Evolutionary conservation across 2,797 vertebrate genomes (phyloP).

Genomic region (Otolemur crassicaudatus): DNA sequence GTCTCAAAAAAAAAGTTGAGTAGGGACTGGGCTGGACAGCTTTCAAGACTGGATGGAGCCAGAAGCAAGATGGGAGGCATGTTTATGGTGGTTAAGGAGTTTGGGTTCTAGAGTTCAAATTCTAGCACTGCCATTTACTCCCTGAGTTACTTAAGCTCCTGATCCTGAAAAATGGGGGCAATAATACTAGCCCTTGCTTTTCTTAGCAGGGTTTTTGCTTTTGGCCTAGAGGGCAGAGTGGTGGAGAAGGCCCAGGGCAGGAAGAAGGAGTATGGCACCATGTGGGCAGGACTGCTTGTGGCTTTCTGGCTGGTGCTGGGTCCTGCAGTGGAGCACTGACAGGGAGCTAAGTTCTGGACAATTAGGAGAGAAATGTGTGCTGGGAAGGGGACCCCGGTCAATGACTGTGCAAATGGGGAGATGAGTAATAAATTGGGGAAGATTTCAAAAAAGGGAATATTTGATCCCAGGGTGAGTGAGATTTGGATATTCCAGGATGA

Average conservation of each 20-base stretch:
- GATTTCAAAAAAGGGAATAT: not conserved
- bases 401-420: rapidly evolving
- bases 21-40: not conserved
- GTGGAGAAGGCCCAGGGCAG: not conserved
- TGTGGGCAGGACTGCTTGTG: rapidly evolving
- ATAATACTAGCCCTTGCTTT: not conserved
- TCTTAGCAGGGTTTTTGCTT: not conserved
- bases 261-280: not conserved
- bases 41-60: not conserved
- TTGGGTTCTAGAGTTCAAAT: not conserved
- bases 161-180: not conserved
- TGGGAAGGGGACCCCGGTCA: not conserved
- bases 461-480: not conserved
- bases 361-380: not conserved
- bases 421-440: not conserved
- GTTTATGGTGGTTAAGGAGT: not conserved
- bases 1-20: not conserved
- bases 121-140: not conserved
- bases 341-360: not conserved
- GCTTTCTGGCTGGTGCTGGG: not conserved
- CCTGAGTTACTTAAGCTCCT: not conserved
- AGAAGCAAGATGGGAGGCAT: not conserved
- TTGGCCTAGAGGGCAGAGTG: not conserved
- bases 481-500: not conserved
- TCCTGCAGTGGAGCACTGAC: not conserved